phyloP scores from a whole-genome alignment of 2,888 invertebrate genomes.

The Drosophila tanythrix region DNA sequence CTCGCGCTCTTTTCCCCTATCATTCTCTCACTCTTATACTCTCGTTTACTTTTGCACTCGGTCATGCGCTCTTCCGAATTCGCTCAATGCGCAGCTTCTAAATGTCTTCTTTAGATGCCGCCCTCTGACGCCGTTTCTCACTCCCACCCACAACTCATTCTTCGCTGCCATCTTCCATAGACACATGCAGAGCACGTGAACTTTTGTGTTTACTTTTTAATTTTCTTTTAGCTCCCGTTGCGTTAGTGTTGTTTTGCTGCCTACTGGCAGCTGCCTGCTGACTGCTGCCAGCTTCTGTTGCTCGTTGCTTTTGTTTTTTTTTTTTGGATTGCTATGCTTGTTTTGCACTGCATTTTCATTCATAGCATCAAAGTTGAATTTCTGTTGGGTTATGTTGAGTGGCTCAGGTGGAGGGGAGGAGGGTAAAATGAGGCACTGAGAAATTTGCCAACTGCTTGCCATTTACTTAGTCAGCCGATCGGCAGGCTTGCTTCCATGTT shows the following conservation, averaged over 20 bases:
- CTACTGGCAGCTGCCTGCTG: slow-evolving; percentile 28
- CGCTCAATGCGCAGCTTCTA: slow-evolving; percentile 57
- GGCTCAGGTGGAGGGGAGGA: neutral
- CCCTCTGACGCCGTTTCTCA: neutral
- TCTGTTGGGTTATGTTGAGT: slow-evolving; percentile 9
- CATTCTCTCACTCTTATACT: neutral
- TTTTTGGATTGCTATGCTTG: slow-evolving; percentile 32
- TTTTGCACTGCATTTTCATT: slow-evolving; percentile 67
- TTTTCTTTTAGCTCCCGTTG: slow-evolving; percentile 58
- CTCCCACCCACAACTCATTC: slow-evolving; percentile 9
- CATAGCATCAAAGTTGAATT: slow-evolving; percentile 49
- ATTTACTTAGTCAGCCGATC: slow-evolving; percentile 61
- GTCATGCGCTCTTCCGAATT: slow-evolving; percentile 47
- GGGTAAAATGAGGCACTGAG: slow-evolving; percentile 3
- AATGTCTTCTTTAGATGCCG: slow-evolving; percentile 15
- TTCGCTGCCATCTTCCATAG: slow-evolving; percentile 24
- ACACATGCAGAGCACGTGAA: slow-evolving; percentile 71
- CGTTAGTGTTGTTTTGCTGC: slow-evolving; percentile 31
- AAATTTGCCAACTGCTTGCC: slow-evolving; percentile 51
- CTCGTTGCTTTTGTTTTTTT: slow-evolving; percentile 53
- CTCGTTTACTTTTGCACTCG: slow-evolving; percentile 19
- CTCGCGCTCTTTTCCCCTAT: neutral
- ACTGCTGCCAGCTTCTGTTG: slow-evolving; percentile 47
- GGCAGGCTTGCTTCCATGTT: slow-evolving; percentile 31
- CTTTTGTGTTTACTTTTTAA: slow-evolving; percentile 79